Conservation (phyloP, 2,888 invertebrate species). For the Meganola albula region DNA sequence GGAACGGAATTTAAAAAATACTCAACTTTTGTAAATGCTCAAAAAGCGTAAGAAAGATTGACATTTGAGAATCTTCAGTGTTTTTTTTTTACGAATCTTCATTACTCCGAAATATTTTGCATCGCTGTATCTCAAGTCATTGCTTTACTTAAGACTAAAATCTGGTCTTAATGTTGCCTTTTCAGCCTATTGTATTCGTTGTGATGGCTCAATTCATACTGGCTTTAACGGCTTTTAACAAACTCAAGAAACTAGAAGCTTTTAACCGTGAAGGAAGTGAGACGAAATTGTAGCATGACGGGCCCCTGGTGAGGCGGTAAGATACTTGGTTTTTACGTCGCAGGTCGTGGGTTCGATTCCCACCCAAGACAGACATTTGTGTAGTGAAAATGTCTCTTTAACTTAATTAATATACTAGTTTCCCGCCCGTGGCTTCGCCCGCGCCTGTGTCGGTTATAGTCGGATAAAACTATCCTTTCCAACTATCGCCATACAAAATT, state of each 20-base stretch:
- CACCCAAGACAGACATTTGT: too few species aligned
- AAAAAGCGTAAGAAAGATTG: conserved; percentile 24
- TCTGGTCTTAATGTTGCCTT: conserved; percentile 62
- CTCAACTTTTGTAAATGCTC: conserved; percentile 20
- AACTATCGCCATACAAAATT: too few species aligned
- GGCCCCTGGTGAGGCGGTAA: too few species aligned
- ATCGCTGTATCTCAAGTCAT: conserved; percentile 50
- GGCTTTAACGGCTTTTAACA: conserved; percentile 58
- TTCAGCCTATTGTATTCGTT: conserved; percentile 54
- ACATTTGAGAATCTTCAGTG: conserved; percentile 8
- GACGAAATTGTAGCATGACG: conserved; percentile 47
- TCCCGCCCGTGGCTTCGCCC: too few species aligned
- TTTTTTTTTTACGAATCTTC: too few species aligned
- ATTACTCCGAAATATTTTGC: conserved; percentile 13
- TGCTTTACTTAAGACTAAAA: conserved; percentile 58
- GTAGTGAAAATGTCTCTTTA: too few species aligned
- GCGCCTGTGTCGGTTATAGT: too few species aligned
- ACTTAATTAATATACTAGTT: too few species aligned
- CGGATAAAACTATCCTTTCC: too few species aligned
- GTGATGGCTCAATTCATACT: conserved; percentile 53
- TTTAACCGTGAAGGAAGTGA: conserved; percentile 52
- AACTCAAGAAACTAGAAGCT: conserved; percentile 59
- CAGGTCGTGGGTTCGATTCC: too few species aligned
- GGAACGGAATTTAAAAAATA: conserved; percentile 21
- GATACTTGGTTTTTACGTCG: too few species aligned